These are phyloP conservation scores for Chrysotoxum bicinctum DNA, from an alignment of 2,888 invertebrate genomes.

Conservation along the genomic window DNA sequence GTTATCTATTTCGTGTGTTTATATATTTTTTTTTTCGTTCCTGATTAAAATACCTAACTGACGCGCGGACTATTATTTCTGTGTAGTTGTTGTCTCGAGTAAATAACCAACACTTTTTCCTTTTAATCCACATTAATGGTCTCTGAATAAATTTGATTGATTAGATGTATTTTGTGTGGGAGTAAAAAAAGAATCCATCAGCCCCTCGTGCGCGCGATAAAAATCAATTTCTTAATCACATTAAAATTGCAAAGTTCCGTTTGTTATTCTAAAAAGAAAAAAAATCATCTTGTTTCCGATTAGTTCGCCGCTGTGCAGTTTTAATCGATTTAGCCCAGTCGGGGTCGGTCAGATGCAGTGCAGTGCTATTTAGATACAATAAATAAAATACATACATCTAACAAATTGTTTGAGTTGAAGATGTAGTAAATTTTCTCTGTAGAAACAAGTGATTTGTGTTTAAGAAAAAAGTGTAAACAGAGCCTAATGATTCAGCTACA, in stretches of 20 bases:
- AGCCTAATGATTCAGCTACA: neutral
- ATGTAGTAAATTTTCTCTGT: neutral
- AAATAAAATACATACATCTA: conserved; percentile 1
- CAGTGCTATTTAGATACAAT: conserved; percentile 21
- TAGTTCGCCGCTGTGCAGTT: conserved; percentile 27
- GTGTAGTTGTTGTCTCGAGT: conserved; percentile 7
- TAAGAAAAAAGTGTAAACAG: neutral
- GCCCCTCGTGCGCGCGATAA: conserved; percentile 34
- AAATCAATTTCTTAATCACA: conserved; percentile 34
- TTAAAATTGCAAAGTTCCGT: conserved; percentile 3
- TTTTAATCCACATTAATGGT: neutral
- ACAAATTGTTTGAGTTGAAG: conserved; percentile 16
- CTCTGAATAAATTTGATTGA: conserved; percentile 34
- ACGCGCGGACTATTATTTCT: conserved; percentile 38
- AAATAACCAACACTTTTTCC: conserved; percentile 12
- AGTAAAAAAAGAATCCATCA: neutral
- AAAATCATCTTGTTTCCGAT: neutral
- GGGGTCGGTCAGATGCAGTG: conserved; percentile 48
- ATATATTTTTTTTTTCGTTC: conserved; percentile 49
- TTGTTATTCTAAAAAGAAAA: conserved; percentile 6
- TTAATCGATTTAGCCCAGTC: conserved; percentile 63
- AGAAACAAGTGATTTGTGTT: neutral
- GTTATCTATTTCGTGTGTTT: conserved; percentile 58
- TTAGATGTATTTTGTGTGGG: conserved; percentile 16
- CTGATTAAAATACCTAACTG: conserved; percentile 60